A percentile compares a stretch with the other conserved stretches of the same genome.
These are phyloP conservation scores for Hyposoter dolosus DNA, from an alignment of 2,888 invertebrate genomes.

Conservation along the genomic window DNA sequence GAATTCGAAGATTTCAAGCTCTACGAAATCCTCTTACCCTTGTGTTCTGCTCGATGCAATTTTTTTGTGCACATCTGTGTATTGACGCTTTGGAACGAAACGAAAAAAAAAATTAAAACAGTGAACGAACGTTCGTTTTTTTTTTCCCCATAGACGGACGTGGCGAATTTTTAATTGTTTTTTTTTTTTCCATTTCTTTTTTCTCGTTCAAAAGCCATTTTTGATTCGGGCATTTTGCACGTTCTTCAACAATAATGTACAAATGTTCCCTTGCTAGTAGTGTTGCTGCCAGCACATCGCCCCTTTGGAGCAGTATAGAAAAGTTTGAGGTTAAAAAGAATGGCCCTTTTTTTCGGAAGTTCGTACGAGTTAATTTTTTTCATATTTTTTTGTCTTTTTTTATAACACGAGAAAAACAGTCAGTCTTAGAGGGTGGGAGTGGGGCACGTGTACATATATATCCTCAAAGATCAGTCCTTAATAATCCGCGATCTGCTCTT, in stretches of 20 bases:
- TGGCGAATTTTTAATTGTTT: constrained; percentile 48
- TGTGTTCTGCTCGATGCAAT: constrained; percentile 10
- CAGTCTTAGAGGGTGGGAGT: constrained; percentile 79
- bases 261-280: constrained; percentile 62
- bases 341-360: constrained; percentile 68
- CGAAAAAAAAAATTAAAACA: constrained; percentile 5
- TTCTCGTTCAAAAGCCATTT: neutral
- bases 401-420: constrained; percentile 75
- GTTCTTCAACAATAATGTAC: constrained; percentile 60
- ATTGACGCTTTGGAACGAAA: constrained; percentile 2
- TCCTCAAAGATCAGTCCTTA: constrained; percentile 65
- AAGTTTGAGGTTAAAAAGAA: constrained; percentile 63
- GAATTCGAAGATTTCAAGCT: constrained; percentile 48
- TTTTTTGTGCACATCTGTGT: constrained; percentile 52
- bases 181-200: constrained; percentile 52
- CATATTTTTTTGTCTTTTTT: constrained; percentile 54
- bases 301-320: constrained; percentile 66
- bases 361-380: constrained; percentile 60
- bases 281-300: constrained; percentile 48
- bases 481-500: constrained; percentile 26
- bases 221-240: constrained; percentile 28
- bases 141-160: constrained; percentile 60
- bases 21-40: constrained; percentile 36
- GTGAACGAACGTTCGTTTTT: neutral
- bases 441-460: constrained; percentile 47